These are phyloP conservation scores for Schizotus pectinicornis DNA, from an alignment of 2,888 invertebrate species.

Conservation along the genomic window DNA sequence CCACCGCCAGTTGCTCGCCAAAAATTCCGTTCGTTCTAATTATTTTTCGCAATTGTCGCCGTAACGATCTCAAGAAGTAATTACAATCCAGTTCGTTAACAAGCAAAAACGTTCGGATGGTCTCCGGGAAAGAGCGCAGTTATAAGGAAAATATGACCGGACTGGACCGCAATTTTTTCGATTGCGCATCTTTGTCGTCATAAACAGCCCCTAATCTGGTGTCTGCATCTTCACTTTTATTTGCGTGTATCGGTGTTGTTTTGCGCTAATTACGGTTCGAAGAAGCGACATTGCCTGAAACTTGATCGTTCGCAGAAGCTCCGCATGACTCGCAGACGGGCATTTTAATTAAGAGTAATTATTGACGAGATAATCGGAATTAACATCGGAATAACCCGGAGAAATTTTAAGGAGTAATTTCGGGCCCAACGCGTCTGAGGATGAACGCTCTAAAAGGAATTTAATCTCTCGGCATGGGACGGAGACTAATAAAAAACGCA, in stretches of 20 bases:
- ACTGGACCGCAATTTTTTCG: background rate
- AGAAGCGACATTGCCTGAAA: too few relatives aligned
- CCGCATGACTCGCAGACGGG: too few relatives aligned
- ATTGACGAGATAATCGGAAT: too few relatives aligned
- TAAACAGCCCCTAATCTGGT: constrained; percentile 5
- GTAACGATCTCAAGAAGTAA: background rate
- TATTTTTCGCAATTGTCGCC: constrained; percentile 1
- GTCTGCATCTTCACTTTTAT: background rate
- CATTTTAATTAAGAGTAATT: too few relatives aligned
- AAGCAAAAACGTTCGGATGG: constrained; percentile 1
- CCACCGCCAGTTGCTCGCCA: background rate
- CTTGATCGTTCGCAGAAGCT: too few relatives aligned
- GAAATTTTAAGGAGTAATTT: too few relatives aligned
- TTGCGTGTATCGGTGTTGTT: too few relatives aligned
- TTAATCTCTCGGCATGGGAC: too few relatives aligned
- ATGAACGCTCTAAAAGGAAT: too few relatives aligned
- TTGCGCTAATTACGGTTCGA: background rate
- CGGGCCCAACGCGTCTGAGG: too few relatives aligned
- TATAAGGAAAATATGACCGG: constrained; percentile 5
- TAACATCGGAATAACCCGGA: too few relatives aligned
- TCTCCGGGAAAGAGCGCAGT: background rate
- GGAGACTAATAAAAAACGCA: too few relatives aligned
- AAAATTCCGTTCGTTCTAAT: background rate
- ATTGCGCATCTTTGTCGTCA: background rate
- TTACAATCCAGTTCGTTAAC: constrained; percentile 4